Conservation (phyloP, 2,888 invertebrate species). For the Plusia festucae region DNA sequence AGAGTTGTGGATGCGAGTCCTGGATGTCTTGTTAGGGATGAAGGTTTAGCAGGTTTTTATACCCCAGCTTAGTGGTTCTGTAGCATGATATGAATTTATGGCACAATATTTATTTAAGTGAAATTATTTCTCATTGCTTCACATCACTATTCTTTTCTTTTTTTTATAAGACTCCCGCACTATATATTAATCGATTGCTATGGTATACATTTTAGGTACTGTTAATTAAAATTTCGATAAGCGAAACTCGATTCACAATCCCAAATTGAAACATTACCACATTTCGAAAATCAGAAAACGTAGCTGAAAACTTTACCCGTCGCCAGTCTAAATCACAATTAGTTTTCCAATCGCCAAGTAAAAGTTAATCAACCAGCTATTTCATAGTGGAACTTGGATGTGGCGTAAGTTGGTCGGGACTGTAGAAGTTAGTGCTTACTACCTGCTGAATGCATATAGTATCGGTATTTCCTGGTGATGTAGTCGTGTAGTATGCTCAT, state of each 20-base stretch:
- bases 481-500: background rate
- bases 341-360: constrained; percentile 16
- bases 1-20: constrained; percentile 52
- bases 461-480: background rate
- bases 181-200: no score
- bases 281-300: constrained; percentile 4
- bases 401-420: constrained; percentile 7
- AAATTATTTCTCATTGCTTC: no score
- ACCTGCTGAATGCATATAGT: background rate
- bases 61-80: background rate
- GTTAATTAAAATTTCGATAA: background rate
- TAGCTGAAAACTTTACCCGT: background rate
- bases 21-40: constrained; percentile 26
- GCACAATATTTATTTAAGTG: no score
- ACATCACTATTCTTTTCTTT: no score
- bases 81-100: background rate
- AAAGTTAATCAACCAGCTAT: constrained; percentile 20
- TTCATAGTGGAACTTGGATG: constrained; percentile 14
- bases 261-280: background rate
- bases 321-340: background rate
- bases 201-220: no score
- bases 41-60: constrained; percentile 12
- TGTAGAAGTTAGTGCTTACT: constrained; percentile 5
- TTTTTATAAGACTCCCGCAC: no score
- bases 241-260: background rate